Conservation (phyloP, 2,888 invertebrate species). For the Epinotia brunnichana region DNA sequence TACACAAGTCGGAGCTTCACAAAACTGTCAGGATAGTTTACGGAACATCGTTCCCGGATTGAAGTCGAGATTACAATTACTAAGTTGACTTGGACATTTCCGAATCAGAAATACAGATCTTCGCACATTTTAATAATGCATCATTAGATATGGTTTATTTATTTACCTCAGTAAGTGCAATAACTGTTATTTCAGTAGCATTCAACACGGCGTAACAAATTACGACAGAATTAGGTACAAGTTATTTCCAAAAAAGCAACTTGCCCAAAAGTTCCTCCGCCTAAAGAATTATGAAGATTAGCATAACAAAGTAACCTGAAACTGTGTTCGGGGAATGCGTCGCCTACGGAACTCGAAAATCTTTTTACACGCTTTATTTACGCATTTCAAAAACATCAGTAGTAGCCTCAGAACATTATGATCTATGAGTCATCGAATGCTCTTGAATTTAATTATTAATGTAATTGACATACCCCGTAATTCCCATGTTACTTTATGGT, state of each 20-base stretch:
- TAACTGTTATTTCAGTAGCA: slow-evolving; percentile 28
- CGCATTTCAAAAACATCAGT: slow-evolving; percentile 42
- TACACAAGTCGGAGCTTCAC: slow-evolving; percentile 79
- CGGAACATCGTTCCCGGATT: slow-evolving; percentile 61
- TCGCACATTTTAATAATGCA: too few species aligned
- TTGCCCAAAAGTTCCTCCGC: slow-evolving; percentile 73
- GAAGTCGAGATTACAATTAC: slow-evolving; percentile 54
- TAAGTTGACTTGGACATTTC: slow-evolving; percentile 18
- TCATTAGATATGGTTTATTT: neutral
- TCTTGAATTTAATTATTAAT: too few species aligned
- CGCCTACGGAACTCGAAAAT: slow-evolving; percentile 67
- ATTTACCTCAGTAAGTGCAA: neutral
- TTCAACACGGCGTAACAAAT: slow-evolving; percentile 65
- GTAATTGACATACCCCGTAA: too few species aligned
- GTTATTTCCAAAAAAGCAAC: slow-evolving; percentile 80
- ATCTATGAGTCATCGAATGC: neutral
- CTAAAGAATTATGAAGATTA: slow-evolving; percentile 82
- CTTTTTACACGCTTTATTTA: slow-evolving; percentile 57
- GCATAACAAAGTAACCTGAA: slow-evolving; percentile 81
- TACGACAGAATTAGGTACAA: slow-evolving; percentile 75
- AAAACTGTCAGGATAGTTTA: slow-evolving; percentile 74
- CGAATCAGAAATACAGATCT: neutral
- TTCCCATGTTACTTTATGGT: too few species aligned
- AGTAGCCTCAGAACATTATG: too few species aligned
- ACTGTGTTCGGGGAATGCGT: slow-evolving; percentile 76